Percentiles rank a stretch among this genome's conserved stretches.
These are phyloP conservation scores for Cygnus olor DNA, from an alignment of 2,797 vertebrate species.

Conservation along the genomic window DNA sequence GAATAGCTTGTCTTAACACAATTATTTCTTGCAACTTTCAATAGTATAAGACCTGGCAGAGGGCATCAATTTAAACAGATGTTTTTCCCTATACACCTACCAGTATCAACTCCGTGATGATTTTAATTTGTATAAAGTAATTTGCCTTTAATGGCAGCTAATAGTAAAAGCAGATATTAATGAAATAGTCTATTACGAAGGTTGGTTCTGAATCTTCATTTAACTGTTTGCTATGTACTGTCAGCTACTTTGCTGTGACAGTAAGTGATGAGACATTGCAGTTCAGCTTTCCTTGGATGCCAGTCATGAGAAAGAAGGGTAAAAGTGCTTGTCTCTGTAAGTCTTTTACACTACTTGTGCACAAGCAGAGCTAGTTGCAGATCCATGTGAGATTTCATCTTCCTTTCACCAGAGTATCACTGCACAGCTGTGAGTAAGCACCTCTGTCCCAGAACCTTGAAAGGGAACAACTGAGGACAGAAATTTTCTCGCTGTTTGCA, in stretches of 20 bases:
- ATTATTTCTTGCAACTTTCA: background rate
- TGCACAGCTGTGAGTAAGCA: background rate
- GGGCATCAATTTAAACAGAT: background rate
- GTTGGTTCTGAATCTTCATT: background rate
- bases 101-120: background rate
- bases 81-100: accelerated
- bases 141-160: background rate
- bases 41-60: background rate
- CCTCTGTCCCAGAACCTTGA: background rate
- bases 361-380: background rate
- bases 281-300: background rate
- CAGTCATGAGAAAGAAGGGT: background rate
- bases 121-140: background rate
- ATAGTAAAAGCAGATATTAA: background rate
- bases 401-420: background rate
- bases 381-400: background rate
- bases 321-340: background rate
- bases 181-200: background rate
- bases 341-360: background rate
- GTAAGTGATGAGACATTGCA: background rate
- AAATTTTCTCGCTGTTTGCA: background rate
- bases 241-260: background rate
- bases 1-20: background rate
- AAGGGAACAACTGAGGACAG: background rate
- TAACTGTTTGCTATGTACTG: background rate